Evolutionary conservation across 2,888 invertebrate genomes (phyloP).

Genomic region (Mesoligia furuncula): DNA sequence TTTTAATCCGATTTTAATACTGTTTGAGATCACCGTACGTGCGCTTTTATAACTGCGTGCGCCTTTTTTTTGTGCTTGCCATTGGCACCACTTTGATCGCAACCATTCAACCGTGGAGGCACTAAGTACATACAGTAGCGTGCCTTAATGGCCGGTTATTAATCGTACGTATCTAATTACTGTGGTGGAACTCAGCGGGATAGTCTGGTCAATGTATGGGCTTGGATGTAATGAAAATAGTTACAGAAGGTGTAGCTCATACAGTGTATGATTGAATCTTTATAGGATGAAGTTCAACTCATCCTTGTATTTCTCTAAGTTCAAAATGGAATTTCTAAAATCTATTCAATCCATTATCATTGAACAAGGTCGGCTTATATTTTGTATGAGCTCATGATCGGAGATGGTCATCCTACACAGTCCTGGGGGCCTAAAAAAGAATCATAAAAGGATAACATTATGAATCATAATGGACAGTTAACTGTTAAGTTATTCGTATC

Average conservation of each 20-base stretch:
- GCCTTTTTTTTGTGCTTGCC: not conserved
- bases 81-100: constrained; percentile 36
- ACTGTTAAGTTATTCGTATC: no score
- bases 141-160: constrained; percentile 57
- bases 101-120: constrained; percentile 38
- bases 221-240: not conserved
- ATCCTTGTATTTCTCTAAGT: not conserved
- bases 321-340: not conserved
- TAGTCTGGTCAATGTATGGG: constrained; percentile 50
- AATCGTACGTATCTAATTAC: constrained; percentile 61
- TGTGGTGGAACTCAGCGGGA: constrained; percentile 47
- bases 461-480: no score
- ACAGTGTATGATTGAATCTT: not conserved
- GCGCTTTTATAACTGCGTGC: not conserved
- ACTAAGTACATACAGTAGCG: constrained; percentile 52
- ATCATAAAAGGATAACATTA: no score
- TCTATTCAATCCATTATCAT: no score
- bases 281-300: not conserved
- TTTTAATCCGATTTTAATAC: not conserved
- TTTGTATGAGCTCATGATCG: not conserved
- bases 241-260: constrained; percentile 11
- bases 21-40: not conserved
- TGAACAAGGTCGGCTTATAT: not conserved
- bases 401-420: not conserved
- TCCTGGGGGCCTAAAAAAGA: not conserved